Base-by-base conservation (phyloP, 2,888 invertebrate genomes). In the Cyrtodaria siliqua region DNA sequence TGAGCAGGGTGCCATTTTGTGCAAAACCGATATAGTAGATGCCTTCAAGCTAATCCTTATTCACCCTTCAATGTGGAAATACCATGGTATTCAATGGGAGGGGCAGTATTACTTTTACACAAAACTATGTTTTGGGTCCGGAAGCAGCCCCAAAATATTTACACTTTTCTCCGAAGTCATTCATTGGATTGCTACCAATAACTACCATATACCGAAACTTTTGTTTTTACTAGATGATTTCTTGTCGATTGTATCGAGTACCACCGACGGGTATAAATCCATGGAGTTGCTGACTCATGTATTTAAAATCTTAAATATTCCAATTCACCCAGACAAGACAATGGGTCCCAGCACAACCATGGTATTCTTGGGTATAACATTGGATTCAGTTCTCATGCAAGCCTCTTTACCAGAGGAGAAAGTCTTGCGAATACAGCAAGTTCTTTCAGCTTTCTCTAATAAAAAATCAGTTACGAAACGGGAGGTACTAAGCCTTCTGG, bases 141-240 rank as follows among this genome's bases (percentile, higher is more conserved):
- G n/a, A n/a, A n/a, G n/a, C n/a, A n/a, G n/a, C n/a, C n/a, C n/a
- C n/a, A n/a, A n/a, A n/a, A n/a, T n/a, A n/a, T 80, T 83, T 44
- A 68, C 64, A 18, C 14, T 42, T 1, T 40, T 82, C 1, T 73
- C 79, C 12, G 24, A 47, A 40, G 76, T 76, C 18, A 42, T 79
- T 8, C 61, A 66, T 50, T 76, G 79, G 79, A 74, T 81, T 42
- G 75, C 81, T 12, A 26, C 16, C 26, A 23, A 68, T 23, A 78
- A 75, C 29, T 78, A 82, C 52, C 29, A 42, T 1, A 70, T 82
- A 14, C 1, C 42, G 1, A 29, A 60, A 20, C 66, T 78, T n/a
- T 63, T 79, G 6, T 69, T 75, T 33, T 20, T 82, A 8, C 50
- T 82, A 18, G 78, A 82, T 69, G 75, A 79, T 33, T 82, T 77